A percentile compares a stretch with the other conserved stretches of the same genome.
Evolutionary conservation across 2,797 vertebrate species (phyloP).

Genomic region (Gymnoscopelus microlampas): DNA sequence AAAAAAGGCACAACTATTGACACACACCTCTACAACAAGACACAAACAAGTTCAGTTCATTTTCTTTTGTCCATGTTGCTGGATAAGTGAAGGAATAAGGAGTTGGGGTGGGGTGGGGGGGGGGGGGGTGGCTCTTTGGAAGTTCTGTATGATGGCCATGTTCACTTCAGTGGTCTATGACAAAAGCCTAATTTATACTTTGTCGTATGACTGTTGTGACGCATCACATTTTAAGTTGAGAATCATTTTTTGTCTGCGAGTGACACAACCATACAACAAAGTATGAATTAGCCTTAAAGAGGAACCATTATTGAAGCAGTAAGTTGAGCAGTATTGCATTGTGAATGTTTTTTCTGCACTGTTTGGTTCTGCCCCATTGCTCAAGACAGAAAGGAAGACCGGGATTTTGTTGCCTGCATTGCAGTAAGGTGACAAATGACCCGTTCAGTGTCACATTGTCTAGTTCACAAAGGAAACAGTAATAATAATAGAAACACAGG

Average conservation of each 20-base stretch:
- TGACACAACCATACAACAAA: too few relatives aligned
- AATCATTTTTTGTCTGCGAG: too few relatives aligned
- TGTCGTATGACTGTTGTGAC: too few relatives aligned
- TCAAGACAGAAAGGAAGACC: slow-evolving; percentile 73
- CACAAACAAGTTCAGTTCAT: slow-evolving; percentile 55
- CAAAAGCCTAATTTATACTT: not conserved
- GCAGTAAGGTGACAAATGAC: slow-evolving; percentile 56
- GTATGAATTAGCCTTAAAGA: slow-evolving; percentile 20
- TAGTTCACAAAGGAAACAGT: slow-evolving; percentile 47
- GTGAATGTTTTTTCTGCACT: slow-evolving; percentile 60
- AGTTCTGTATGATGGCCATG: slow-evolving; percentile 58
- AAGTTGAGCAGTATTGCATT: slow-evolving; percentile 77
- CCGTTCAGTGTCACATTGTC: slow-evolving; percentile 36
- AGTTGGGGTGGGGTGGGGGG: not conserved
- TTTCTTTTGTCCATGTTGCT: slow-evolving; percentile 51
- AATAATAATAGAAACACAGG: slow-evolving; percentile 34
- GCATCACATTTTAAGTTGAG: too few relatives aligned
- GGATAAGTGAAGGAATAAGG: slow-evolving; percentile 21
- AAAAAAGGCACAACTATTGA: slow-evolving; percentile 75
- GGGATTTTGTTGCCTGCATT: slow-evolving; percentile 81
- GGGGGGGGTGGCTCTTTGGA: slow-evolving; percentile 61
- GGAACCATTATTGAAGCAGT: slow-evolving; percentile 63
- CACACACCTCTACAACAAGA: slow-evolving; percentile 72
- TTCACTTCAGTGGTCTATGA: slow-evolving; percentile 36
- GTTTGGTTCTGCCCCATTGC: slow-evolving; percentile 54